Percentiles rank a stretch among this genome's conserved stretches.
phyloP scores from a whole-genome alignment of 2,888 invertebrate genomes.

The Seira ritae region DNA sequence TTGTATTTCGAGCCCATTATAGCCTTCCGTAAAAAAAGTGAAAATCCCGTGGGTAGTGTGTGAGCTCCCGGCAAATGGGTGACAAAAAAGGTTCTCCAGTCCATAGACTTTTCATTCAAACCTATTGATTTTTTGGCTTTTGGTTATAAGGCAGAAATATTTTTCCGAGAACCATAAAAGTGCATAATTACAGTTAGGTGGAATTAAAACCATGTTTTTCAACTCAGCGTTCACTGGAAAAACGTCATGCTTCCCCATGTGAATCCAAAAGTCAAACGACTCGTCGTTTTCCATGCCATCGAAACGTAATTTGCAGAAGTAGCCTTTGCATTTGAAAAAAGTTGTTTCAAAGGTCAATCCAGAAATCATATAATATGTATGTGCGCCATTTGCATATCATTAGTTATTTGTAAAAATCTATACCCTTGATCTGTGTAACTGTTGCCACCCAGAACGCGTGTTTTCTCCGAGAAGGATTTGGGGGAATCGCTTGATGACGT shows the following conservation, averaged over 20 bases:
- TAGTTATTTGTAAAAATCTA: not conserved
- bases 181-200: slow-evolving; percentile 79
- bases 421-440: slow-evolving; percentile 91
- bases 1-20: slow-evolving; percentile 87
- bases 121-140: no score
- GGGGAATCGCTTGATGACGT: slow-evolving; percentile 84
- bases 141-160: no score
- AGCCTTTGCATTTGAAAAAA: slow-evolving; percentile 76
- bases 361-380: no score
- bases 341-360: no score
- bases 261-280: slow-evolving; percentile 98
- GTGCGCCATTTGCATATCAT: not conserved
- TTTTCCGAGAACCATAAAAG: no score
- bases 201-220: slow-evolving; percentile 84
- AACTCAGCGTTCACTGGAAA: slow-evolving; percentile 97
- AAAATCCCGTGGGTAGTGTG: slow-evolving; percentile 93
- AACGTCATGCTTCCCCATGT: slow-evolving; percentile 92
- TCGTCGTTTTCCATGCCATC: slow-evolving; percentile 94
- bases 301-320: slow-evolving; percentile 81
- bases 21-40: slow-evolving; percentile 85
- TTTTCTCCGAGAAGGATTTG: slow-evolving; percentile 76
- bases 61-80: slow-evolving; percentile 94
- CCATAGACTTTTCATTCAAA: slow-evolving; percentile 93
- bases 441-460: slow-evolving; percentile 97
- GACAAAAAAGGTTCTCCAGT: slow-evolving; percentile 97